Conservation (phyloP, 2,113 vertebrate genomes). For the Spilogale gracilis region DNA sequence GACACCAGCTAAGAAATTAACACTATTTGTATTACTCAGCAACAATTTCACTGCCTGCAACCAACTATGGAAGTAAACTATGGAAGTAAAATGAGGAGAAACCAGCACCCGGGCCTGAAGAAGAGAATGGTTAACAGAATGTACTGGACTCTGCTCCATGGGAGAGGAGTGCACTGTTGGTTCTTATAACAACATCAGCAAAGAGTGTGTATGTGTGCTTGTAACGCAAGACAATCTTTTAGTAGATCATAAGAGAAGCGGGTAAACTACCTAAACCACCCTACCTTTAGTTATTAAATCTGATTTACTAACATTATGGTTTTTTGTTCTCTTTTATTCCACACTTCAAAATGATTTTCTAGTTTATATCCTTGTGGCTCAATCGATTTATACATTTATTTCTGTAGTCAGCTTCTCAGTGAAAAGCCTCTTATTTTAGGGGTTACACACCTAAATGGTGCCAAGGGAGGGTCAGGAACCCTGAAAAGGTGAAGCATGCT, state of each 20-base stretch:
- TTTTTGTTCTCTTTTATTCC: neutral
- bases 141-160: neutral
- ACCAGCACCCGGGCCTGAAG: too few species aligned
- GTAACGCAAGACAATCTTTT: neutral
- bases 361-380: neutral
- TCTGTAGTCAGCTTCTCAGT: neutral
- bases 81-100: neutral
- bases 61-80: neutral
- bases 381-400: neutral
- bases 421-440: neutral
- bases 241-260: neutral
- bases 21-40: too few species aligned
- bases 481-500: neutral
- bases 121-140: neutral
- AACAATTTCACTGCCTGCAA: neutral
- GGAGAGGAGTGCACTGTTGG: rapidly evolving
- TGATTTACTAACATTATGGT: neutral
- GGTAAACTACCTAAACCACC: neutral
- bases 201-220: neutral
- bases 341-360: neutral
- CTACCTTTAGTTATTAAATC: neutral
- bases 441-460: neutral
- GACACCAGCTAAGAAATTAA: neutral
- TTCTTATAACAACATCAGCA: neutral
- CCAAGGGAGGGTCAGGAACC: neutral